phyloP scores from a whole-genome alignment of 2,113 vertebrate species.

The Sapayoa aenigma region DNA sequence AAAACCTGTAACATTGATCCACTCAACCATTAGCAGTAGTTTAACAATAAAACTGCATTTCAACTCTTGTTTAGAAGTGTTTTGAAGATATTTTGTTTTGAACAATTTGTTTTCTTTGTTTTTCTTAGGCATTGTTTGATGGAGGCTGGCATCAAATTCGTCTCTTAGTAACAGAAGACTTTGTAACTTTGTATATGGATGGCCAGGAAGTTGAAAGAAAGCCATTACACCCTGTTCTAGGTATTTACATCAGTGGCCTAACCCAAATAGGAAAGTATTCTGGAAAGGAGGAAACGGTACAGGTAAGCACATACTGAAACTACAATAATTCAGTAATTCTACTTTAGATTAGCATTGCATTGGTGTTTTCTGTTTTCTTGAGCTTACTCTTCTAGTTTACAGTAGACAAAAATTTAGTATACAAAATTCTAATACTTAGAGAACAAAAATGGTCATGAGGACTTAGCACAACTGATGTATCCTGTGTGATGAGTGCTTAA shows the following conservation, averaged over 20 bases:
- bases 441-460: not conserved
- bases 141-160: conserved; percentile 94
- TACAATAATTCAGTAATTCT: not conserved
- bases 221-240: conserved; percentile 84
- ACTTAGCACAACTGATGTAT: not conserved
- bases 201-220: conserved; percentile 85
- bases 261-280: conserved; percentile 96
- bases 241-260: conserved; percentile 93
- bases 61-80: too few species aligned
- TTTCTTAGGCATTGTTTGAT: conserved; percentile 85
- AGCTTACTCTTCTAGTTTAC: not conserved
- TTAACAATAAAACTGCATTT: not conserved
- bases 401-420: not conserved
- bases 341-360: not conserved
- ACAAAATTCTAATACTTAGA: not conserved
- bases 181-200: conserved; percentile 89
- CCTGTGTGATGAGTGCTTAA: not conserved
- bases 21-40: not conserved
- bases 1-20: not conserved
- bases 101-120: not conserved
- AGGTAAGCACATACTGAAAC: conserved; percentile 74
- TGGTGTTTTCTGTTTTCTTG: not conserved
- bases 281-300: conserved; percentile 91
- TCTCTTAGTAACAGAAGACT: conserved; percentile 90
- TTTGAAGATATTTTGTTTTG: not conserved